These are phyloP conservation scores for Mionectes macconnelli DNA, from an alignment of 2,113 vertebrate species.

Conservation along the genomic window DNA sequence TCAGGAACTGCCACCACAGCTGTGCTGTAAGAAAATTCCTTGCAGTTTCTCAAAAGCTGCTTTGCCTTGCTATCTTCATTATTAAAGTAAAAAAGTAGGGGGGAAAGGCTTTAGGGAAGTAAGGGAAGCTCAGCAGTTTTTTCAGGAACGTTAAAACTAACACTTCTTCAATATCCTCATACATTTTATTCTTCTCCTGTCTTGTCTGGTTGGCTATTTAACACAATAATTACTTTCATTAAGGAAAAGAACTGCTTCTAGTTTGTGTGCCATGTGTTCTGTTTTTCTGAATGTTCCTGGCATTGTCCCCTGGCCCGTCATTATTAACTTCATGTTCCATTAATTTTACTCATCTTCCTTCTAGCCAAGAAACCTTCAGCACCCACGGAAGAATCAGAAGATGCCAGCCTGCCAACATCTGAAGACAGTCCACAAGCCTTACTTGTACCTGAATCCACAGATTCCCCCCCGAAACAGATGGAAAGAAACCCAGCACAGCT, in stretches of 20 bases:
- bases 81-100: not conserved
- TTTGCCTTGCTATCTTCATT: not conserved
- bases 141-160: not conserved
- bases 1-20: not conserved
- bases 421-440: constrained; percentile 77
- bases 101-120: not conserved
- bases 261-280: constrained; percentile 1
- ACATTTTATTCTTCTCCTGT: not conserved
- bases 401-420: constrained; percentile 40
- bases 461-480: constrained; percentile 65
- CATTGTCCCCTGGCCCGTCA: constrained; percentile 13
- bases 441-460: constrained; percentile 70
- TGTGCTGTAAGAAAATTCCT: not conserved
- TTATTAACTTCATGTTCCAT: constrained; percentile 34
- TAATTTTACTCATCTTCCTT: constrained; percentile 43
- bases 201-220: not conserved
- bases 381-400: constrained; percentile 55
- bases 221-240: not conserved
- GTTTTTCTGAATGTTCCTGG: constrained; percentile 21
- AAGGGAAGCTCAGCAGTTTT: not conserved
- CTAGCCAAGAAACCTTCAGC: constrained; percentile 70
- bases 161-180: not conserved
- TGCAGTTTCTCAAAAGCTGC: not conserved
- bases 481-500: constrained; percentile 72
- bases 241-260: not conserved